Base-by-base conservation (phyloP, 2,113 vertebrate species). In the Upupa epops region DNA sequence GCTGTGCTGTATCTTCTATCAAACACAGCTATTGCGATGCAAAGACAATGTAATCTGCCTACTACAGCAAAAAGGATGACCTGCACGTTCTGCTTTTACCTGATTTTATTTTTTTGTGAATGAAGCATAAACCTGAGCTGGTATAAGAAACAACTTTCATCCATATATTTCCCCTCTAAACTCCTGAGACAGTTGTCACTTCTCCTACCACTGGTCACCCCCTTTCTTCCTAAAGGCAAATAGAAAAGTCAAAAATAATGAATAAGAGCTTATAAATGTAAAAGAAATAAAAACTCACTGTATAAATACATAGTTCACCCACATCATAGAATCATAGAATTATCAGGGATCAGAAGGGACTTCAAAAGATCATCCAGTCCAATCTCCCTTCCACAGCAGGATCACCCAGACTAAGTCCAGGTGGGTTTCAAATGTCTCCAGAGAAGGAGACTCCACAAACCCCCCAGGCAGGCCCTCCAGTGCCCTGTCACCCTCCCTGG, bases 101-200 rank as follows among this genome's bases (percentile, higher is more conserved):
- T 36, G 32, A 46, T 49, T 42, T 42, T n/a, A 66, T 3, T 5
- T 26, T 46, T 65, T 66, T 70, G 51, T 58, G 21, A 56, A 91
- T 32, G 2, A 83, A 65, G 13, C 0, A 3, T 10, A 28, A 0
- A 1, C 11, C 9, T 58, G 42, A 90, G 46, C 36, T 40, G 32
- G 40, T 52, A 24, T 1, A 8, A 80, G 54, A 73, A 56, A 2
- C 12, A 51, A 65, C 16, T 51, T 11, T 59, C 19, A 40, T 18
- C 17, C 32, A 48, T 6, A 66, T 1, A 6, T 6, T 70, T 82
- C 49, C 11, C 11, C 46, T 40, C 45, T 29, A 13, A 54, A 18
- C 4, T 51, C 28, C 45, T 31, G 5, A 56, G 66, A 8, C 3
- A 54, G 14, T 42, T 61, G 11, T 4, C 49, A 2, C 60, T 14